Percentiles rank a stretch among this genome's conserved stretches.
Conservation (phyloP, 2,888 invertebrate genomes). For the Patella depressa region DNA sequence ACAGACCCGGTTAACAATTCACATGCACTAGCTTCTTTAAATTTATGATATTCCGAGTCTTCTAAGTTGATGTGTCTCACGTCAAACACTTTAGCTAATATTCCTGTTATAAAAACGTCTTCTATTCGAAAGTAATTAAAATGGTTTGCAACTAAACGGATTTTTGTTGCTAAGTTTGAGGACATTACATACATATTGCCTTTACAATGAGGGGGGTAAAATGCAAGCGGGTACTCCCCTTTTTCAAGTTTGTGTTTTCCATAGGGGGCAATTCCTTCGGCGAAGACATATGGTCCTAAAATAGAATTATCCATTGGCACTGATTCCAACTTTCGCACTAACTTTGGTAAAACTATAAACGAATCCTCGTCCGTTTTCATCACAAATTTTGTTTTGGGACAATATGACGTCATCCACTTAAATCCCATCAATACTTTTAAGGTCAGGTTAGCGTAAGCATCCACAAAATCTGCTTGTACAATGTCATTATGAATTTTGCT, state of each 20-base stretch:
- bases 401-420: slow-evolving; percentile 8
- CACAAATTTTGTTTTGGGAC: slow-evolving; percentile 7
- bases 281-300: not conserved
- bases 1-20: too few relatives aligned
- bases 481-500: not conserved
- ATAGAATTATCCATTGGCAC: not conserved
- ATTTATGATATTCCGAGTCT: too few relatives aligned
- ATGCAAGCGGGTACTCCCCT: not conserved
- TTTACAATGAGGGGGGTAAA: slow-evolving; percentile 2
- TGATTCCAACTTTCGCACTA: not conserved
- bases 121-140: slow-evolving; percentile 8
- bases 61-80: not conserved
- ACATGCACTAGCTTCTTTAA: too few relatives aligned
- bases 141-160: not conserved
- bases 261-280: not conserved
- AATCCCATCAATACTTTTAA: slow-evolving; percentile 6
- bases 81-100: slow-evolving; percentile 2
- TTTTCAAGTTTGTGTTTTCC: not conserved
- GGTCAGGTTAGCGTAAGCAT: slow-evolving; percentile 14
- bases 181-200: slow-evolving; percentile 13
- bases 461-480: slow-evolving; percentile 11
- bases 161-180: not conserved
- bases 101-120: slow-evolving; percentile 12
- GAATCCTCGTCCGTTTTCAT: slow-evolving; percentile 17
- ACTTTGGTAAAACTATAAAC: not conserved